Evolutionary conservation across 2,888 invertebrate genomes (phyloP), one percentile per base, ranked within the genome.

Genomic region (Kuschelorhynchus macadamiae): DNA sequence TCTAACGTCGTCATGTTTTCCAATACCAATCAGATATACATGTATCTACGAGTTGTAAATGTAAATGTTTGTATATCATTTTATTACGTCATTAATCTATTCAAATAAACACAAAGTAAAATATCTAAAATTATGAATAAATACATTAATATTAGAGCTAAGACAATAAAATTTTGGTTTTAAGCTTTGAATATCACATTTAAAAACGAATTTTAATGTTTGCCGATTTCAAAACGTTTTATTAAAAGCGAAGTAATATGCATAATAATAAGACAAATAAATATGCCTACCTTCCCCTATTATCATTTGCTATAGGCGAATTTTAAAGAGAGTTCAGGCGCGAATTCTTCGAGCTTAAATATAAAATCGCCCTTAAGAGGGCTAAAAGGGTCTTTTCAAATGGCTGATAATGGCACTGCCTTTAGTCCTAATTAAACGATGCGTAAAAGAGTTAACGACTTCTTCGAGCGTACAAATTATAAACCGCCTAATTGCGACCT

Each of bases 391-490:
- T 53, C 60, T 60, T 64, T 60, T 69, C 64, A 69, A 75, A 71
- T 64, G 71, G 73, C 70, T 72, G 76, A 75, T 77, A 76, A 77
- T 75, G 72, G 72, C 73, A 72, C 61, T 62, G 68, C 70, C 72
- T 72, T 72, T 60, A 70, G 56, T 62, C 67, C 74, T 71, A 75
- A 76, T 76, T 74, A 77, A 76, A 72, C 70, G 73, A 72, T 71
- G 67, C 74, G 73, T 75, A 77, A 75, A 76, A 77, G 75, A 75
- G 75, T 75, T 74, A 76, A 76, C 72, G 75, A 76, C 75, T 73
- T 73, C 71, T 70, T 73, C 49, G 67, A 69, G 70, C 72, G 73
- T 74, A 74, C 77, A 78, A 78, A 77, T 74, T 72, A 75, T 74
- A 71, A 71, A 73, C 71, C 75, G 46, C 49, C 61, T 61, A 61